Evolutionary conservation across 2,113 vertebrate genomes (phyloP).

Genomic region (Addax nasomaculatus): DNA sequence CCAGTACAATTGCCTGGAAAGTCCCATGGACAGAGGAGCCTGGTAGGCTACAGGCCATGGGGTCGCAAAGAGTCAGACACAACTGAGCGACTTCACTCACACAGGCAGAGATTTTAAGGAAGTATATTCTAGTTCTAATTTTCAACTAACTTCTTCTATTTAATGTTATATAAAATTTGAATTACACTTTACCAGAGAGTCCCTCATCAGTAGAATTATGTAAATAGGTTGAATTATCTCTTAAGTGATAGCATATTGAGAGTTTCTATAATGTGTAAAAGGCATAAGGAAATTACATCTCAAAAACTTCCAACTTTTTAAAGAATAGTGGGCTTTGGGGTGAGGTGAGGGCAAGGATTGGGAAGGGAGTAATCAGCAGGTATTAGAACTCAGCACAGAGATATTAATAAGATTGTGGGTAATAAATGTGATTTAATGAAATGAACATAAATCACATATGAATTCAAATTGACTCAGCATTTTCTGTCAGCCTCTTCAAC

Average conservation of each 20-base stretch:
- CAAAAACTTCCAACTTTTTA: not conserved
- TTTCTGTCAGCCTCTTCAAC: not conserved
- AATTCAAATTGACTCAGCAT: not conserved
- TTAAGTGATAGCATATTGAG: not conserved
- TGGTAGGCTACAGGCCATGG: too few species aligned
- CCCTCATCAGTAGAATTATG: not conserved
- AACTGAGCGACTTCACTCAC: too few species aligned
- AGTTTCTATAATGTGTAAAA: not conserved
- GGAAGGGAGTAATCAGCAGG: not conserved
- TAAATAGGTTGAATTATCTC: not conserved
- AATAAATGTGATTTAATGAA: not conserved
- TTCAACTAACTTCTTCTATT: not conserved
- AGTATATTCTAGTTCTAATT: not conserved
- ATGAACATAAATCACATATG: not conserved
- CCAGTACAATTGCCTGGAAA: too few species aligned
- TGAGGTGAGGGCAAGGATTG: fast-evolving
- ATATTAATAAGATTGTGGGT: not conserved
- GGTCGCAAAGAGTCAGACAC: fast-evolving
- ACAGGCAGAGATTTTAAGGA: not conserved
- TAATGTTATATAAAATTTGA: not conserved
- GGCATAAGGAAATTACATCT: not conserved
- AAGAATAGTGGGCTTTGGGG: not conserved
- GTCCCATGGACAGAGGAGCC: too few species aligned
- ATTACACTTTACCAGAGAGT: not conserved
- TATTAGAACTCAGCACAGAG: not conserved